Evolutionary conservation across 1,140 invertebrate species (phyloP), one percentile per base, ranked within the genome.

Genomic region (Hyles euphorbiae): DNA sequence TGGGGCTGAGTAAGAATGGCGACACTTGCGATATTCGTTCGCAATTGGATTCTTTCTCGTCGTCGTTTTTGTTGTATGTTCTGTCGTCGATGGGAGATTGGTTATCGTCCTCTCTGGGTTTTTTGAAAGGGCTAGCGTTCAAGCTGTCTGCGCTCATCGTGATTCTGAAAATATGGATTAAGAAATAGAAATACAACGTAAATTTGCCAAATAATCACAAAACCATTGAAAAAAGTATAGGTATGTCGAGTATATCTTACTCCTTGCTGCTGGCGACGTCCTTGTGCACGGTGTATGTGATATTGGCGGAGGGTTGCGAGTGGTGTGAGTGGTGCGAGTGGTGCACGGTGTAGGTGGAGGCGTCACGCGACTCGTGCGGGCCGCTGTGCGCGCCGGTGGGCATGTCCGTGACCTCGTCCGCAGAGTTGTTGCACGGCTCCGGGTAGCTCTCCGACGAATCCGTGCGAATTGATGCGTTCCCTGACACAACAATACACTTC

Each of bases 111-210:
- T 64, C 58, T 53, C 70, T 63, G 3, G 58, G 55, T 34, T 77
- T 72, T 54, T 83, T 84, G 12, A 70, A 63, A 1, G 78, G 80
- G 53, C 81, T 88, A 58, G 70, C 79, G 70, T 89, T 89, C 34
- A 90, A 70, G 60, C 89, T 90, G 64, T 90, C 88, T 44, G 81
- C 84, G 60, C 87, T 89, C 81, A 90, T 87, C 53, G 87, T 88
- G 32, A 78, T 67, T 70, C 88, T 90, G 75, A 52, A 67, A 22
- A 74, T 63, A 58, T 56, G 11, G 6, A 22, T 54, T 54, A 12
- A 12, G 4, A 36, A 0, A 9, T 10, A n/a, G 36, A 40, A 40
- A 40, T 1, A 40, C 8, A 40, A 5, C 8, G 36, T 40, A 8
- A 5, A 5, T 40, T 40, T 40, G 5, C 1, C 1, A 40, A 40